Evolutionary conservation across 2,888 invertebrate species (phyloP).

Genomic region (Eupeodes latifasciatus): DNA sequence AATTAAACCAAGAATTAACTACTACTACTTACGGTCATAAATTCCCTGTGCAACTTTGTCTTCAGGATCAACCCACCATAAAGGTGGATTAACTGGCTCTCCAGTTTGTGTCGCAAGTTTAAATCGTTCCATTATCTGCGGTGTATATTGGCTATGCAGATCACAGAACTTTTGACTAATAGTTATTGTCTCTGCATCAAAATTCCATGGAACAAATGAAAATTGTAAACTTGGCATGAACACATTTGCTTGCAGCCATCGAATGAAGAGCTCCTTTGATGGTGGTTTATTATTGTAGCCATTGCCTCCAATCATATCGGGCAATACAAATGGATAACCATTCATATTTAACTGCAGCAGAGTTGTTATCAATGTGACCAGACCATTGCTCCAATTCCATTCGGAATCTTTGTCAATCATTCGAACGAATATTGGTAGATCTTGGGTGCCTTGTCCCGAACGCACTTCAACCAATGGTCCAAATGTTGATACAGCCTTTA

Average conservation of each 20-base stretch:
- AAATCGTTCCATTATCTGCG: constrained; percentile 87
- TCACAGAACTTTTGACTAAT: constrained; percentile 88
- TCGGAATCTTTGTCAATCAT: constrained; percentile 90
- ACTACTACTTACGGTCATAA: constrained; percentile 85
- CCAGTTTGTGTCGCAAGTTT: constrained; percentile 86
- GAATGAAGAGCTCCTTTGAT: constrained; percentile 87
- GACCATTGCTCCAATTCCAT: constrained; percentile 88
- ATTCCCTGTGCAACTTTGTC: constrained; percentile 87
- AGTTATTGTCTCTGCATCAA: constrained; percentile 86
- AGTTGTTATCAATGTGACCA: constrained; percentile 88
- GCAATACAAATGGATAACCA: constrained; percentile 88
- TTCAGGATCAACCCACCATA: constrained; percentile 93
- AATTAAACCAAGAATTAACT: too few relatives aligned
- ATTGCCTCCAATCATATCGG: constrained; percentile 91
- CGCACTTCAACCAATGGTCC: constrained; percentile 88
- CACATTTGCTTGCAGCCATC: constrained; percentile 90
- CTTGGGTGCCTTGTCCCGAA: constrained; percentile 87
- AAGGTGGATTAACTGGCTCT: constrained; percentile 90
- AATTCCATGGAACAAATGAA: constrained; percentile 91
- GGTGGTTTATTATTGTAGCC: constrained; percentile 85
- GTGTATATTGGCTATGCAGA: constrained; percentile 87
- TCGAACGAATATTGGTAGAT: constrained; percentile 88
- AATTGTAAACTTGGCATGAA: constrained; percentile 92
- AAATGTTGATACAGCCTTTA: constrained; percentile 85
- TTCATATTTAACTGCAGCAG: constrained; percentile 84